Base-by-base conservation (phyloP, 2,888 invertebrate genomes). In the Apomyelois bistriatella region DNA sequence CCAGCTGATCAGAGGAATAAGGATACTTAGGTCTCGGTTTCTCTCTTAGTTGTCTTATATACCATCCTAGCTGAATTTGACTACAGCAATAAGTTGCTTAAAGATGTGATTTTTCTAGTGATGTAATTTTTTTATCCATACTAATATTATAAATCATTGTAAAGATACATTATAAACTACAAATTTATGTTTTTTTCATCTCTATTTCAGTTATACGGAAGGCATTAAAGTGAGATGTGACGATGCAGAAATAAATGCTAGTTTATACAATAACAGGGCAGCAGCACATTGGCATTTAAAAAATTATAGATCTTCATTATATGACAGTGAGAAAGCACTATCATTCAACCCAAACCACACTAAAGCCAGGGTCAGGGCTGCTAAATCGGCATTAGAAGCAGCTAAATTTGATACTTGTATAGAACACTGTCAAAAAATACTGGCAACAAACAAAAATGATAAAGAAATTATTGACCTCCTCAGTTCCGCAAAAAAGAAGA, bases 191-290 rank as follows among this genome's bases (percentile, higher is more conserved):
- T 43, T 15, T 37, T 28, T 43, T 17, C 3, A n/a, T 17, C 3
- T 41, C 15, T 28, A 53, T 74, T 72, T 22, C 71, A 94, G 95
- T 52, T 98, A 98, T 75, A 96, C 97, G 0, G 97, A 98, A 82
- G 99, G 97, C 0, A 93, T 99, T 38, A 95, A 94, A 79, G 91
- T 93, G 1, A 94, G 94, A 67, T 95, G 95, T 77, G 91, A 95
- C 61, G 86, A 92, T 58, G 71, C 83, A 0, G 93, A 95, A 60
- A 79, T 98, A 1, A 94, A 96, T 73, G 95, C 98, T 6, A 94
- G 94, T 55, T 90, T 99, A 10, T 95, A 97, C 70, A 97, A 97
- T 68, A 99, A 99, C 76, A 92, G 99, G 58, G 96, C 98, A 1
- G 97, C 98, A 0, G 93, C 97, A 0, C 95, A 99, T 69, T 98